Evolutionary conservation across 2,888 invertebrate genomes (phyloP), one percentile per base, ranked within the genome.

Genomic region (Pilophorus perplexus): DNA sequence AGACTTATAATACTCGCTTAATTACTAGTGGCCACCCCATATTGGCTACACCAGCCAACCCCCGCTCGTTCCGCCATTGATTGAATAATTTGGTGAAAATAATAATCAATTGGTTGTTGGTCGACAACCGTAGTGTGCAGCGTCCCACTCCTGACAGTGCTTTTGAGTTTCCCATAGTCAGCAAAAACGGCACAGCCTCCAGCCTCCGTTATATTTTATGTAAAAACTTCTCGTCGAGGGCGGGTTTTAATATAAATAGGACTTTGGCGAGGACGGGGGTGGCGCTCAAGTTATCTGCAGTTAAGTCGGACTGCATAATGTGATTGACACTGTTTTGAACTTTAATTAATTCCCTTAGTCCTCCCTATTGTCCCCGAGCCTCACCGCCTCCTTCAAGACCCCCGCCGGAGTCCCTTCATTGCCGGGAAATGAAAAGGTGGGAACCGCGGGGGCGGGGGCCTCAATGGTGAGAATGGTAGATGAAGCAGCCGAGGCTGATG

Each of bases 241-340:
- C 33, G 6, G 20, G 52, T 64, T 67, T 69, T 69, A 64, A 69
- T 67, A 67, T 67, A 67, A 69, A 69, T 54, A 55, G 54, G 59
- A 55, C 37, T 66, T 59, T 20, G 20, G 22, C 14, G 28, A n/a
- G 50, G 22, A 38, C 27, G 54, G n/a, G n/a, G 33, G 33, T 33
- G 6, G 33, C 33, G 6, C 6, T 27, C 40, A 64, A 64, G 64
- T 69, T 67, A 69, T 69, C 65, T 69, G 69, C 69, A 69, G 69
- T 69, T 69, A 67, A 44, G 69, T 52, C 62, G 44, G 69, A 69
- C 64, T 69, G 69, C 67, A 69, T 69, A 69, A 69, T 69, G 69
- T 69, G 69, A 69, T 69, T 69, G 69, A 69, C 69, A 69, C 69
- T 55, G 64, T 64, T 66, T 69, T 67, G 65, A 67, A 64, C 42